phyloP scores from a whole-genome alignment of 1,140 invertebrate species.

The Drosophila sp. region DNA sequence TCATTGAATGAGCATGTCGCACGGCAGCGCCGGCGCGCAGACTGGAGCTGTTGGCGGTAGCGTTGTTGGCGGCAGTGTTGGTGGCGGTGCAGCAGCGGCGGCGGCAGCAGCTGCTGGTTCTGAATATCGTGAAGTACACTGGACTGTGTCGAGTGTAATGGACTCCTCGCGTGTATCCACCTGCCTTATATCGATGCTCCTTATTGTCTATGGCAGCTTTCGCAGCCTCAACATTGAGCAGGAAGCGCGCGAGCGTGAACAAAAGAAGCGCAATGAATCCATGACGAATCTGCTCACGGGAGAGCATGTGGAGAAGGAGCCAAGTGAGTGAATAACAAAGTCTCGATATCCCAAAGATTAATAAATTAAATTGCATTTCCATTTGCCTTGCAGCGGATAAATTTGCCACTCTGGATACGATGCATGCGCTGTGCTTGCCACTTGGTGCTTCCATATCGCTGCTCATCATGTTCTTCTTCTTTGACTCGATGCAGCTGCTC shows the following conservation, averaged over 20 bases:
- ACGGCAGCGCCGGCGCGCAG: conserved; percentile 73
- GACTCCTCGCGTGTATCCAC: conserved; percentile 97
- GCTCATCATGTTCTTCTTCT: conserved; percentile 99
- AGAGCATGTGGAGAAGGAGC: conserved; percentile 79
- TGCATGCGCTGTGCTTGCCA: conserved; percentile 98
- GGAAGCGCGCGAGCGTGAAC: conserved; percentile 94
- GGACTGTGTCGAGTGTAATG: conserved; percentile 96
- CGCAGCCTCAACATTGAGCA: conserved; percentile 97
- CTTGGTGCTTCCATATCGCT: conserved; percentile 97
- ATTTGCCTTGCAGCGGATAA: conserved; percentile 64
- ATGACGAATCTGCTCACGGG: conserved; percentile 87
- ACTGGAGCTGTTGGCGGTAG: conserved; percentile 55
- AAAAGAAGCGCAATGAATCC: conserved; percentile 88
- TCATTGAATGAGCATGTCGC: conserved; percentile 69
- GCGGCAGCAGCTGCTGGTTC: conserved; percentile 57
- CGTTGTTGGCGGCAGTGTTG: conserved; percentile 57
- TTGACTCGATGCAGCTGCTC: conserved; percentile 98
- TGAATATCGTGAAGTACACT: conserved; percentile 87
- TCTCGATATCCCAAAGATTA: not conserved
- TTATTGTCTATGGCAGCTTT: conserved; percentile 98
- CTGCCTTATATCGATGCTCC: conserved; percentile 97
- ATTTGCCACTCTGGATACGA: conserved; percentile 93
- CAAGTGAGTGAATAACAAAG: conserved; percentile 72
- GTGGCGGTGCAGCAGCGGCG: conserved; percentile 62
- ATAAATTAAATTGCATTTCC: conserved; percentile 6